phyloP scores from a whole-genome alignment of 2,888 invertebrate species.

The Eurytoma adleriae region DNA sequence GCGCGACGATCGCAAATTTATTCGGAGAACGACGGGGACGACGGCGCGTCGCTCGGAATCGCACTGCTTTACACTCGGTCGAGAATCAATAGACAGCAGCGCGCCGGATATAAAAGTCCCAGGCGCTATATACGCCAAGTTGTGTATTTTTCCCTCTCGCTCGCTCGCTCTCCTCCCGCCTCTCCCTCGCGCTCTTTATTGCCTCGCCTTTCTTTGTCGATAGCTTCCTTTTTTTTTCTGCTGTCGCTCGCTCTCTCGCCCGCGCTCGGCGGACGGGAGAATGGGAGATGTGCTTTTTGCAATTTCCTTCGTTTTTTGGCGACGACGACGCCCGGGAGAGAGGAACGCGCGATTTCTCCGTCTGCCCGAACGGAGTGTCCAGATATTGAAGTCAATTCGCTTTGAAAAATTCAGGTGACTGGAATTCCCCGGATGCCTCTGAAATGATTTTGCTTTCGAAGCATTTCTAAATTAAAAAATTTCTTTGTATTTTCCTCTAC shows the following conservation, averaged over 20 bases:
- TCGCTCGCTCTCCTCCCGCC: slow-evolving; percentile 17
- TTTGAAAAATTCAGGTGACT: no score
- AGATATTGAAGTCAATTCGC: slow-evolving; percentile 17
- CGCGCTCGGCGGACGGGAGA: slow-evolving; percentile 1
- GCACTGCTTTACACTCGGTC: slow-evolving; percentile 72
- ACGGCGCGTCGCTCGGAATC: slow-evolving; percentile 67
- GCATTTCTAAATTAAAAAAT: no score
- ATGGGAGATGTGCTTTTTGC: slow-evolving; percentile 38
- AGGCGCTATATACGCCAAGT: slow-evolving; percentile 26
- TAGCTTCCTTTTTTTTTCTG: slow-evolving; percentile 30
- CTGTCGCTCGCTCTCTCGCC: slow-evolving; percentile 5
- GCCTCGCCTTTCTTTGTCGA: slow-evolving; percentile 29
- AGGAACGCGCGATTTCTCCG: slow-evolving; percentile 20
- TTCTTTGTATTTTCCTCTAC: no score
- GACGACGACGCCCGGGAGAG: slow-evolving; percentile 2
- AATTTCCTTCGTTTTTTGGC: slow-evolving; percentile 41
- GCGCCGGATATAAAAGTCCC: slow-evolving; percentile 51
- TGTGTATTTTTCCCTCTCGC: slow-evolving; percentile 40
- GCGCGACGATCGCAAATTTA: slow-evolving; percentile 72
- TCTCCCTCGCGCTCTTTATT: slow-evolving; percentile 43
- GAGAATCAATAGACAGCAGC: slow-evolving; percentile 63
- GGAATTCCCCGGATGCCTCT: slow-evolving; percentile 7
- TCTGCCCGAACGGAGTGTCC: slow-evolving; percentile 1
- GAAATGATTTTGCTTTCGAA: slow-evolving; percentile 6
- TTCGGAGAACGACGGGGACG: slow-evolving; percentile 70